A percentile compares a stretch with the other conserved stretches of the same genome.
These are phyloP conservation scores for Bombus haemorrhoidalis DNA, from an alignment of 1,140 invertebrate genomes.

Conservation along the genomic window DNA sequence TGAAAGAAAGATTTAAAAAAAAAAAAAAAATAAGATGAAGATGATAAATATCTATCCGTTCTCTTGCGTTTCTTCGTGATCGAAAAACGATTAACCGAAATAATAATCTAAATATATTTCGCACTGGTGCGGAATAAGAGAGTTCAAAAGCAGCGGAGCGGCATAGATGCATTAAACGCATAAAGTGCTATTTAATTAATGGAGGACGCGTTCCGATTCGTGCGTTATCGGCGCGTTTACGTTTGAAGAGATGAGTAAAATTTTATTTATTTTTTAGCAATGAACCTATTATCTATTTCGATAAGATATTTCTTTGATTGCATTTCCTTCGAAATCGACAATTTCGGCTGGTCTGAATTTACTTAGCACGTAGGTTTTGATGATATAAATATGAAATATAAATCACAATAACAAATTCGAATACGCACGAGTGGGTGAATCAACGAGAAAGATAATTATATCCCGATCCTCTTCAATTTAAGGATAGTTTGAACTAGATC, in stretches of 20 bases:
- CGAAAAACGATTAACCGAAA: constrained; percentile 55
- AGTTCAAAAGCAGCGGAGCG: constrained; percentile 27
- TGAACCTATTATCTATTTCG: constrained; percentile 73
- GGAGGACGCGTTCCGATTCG: constrained; percentile 35
- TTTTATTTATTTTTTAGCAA: constrained; percentile 79
- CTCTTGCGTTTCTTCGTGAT: constrained; percentile 53
- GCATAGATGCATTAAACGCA: constrained; percentile 62
- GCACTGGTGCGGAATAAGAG: constrained; percentile 78
- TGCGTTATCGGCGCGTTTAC: constrained; percentile 56
- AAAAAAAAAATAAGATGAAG: constrained; percentile 3
- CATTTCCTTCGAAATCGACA: constrained; percentile 74
- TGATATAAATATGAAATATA: constrained; percentile 71
- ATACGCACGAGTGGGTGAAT: constrained; percentile 54
- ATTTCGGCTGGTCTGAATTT: constrained; percentile 82
- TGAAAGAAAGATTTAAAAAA: constrained; percentile 15
- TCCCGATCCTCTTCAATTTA: constrained; percentile 57
- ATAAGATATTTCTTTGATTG: constrained; percentile 72
- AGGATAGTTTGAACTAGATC: constrained; percentile 45
- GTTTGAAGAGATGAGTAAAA: constrained; percentile 67
- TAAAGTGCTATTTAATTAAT: constrained; percentile 74
- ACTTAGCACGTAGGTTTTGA: constrained; percentile 78
- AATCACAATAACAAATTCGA: constrained; percentile 69
- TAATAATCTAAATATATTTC: constrained; percentile 70
- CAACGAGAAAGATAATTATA: constrained; percentile 29
- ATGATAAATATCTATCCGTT: constrained; percentile 60